A percentile compares a stretch with the other conserved stretches of the same genome.
phyloP scores from a whole-genome alignment of 1,140 invertebrate species.

The Cydia fagiglandana region DNA sequence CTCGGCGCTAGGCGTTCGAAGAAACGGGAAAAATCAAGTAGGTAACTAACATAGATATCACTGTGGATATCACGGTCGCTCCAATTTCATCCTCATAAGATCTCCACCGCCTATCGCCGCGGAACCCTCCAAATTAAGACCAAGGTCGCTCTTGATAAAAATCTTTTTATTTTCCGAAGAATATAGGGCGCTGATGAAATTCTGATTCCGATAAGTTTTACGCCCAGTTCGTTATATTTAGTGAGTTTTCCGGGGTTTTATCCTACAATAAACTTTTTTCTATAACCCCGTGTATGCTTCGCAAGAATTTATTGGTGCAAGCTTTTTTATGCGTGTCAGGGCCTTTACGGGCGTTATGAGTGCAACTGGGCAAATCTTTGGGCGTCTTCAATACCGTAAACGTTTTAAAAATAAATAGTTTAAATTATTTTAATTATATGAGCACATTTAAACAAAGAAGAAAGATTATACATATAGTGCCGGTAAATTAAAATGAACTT shows the following conservation, averaged over 20 bases:
- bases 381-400: no score
- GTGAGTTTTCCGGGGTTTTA: not conserved
- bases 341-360: not conserved
- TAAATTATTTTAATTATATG: no score
- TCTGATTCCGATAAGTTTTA: conserved; percentile 32
- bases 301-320: not conserved
- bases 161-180: conserved; percentile 15
- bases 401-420: no score
- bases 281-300: not conserved
- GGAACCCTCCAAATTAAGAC: not conserved
- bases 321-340: conserved; percentile 6
- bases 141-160: not conserved
- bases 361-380: not conserved
- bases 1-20: no score
- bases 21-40: not conserved
- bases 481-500: not conserved
- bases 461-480: not conserved
- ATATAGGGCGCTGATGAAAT: conserved; percentile 29
- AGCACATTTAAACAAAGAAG: no score
- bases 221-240: conserved; percentile 20
- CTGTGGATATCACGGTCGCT: not conserved
- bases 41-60: not conserved
- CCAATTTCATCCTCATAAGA: not conserved
- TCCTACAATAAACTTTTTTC: conserved; percentile 16
- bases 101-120: not conserved